phyloP scores from a whole-genome alignment of 2,113 vertebrate species.

The Ia io region DNA sequence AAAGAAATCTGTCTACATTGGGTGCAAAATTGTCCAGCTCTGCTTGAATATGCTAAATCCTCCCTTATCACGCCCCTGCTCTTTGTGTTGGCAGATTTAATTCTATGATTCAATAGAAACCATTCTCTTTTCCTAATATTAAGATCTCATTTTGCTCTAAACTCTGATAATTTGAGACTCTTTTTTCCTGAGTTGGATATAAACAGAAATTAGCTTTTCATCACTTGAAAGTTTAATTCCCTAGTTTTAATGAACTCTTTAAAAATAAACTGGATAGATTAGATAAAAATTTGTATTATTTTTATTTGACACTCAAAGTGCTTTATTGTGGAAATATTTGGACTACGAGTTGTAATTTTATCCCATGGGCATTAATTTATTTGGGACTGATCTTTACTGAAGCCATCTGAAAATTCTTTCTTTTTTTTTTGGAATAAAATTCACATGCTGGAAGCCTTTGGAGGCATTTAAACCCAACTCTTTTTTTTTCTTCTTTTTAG shows the following conservation, averaged over 20 bases:
- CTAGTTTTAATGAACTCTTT: constrained; percentile 45
- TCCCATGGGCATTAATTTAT: background rate
- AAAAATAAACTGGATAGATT: constrained; percentile 34
- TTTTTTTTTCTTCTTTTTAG: constrained; percentile 2
- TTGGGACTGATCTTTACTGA: constrained; percentile 17
- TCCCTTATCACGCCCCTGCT: background rate
- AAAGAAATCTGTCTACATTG: background rate
- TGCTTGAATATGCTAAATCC: background rate
- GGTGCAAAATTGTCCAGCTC: constrained; percentile 9
- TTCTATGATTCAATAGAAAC: background rate
- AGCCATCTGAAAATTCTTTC: constrained; percentile 9
- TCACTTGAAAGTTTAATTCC: constrained; percentile 45
- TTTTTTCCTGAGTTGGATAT: constrained; percentile 42
- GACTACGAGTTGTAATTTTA: constrained; percentile 31
- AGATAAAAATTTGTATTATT: constrained; percentile 39
- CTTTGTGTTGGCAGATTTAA: background rate
- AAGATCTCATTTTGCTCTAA: constrained; percentile 48
- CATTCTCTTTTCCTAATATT: background rate
- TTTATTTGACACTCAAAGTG: constrained; percentile 41
- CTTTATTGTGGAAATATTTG: constrained; percentile 56
- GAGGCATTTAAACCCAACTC: constrained; percentile 4
- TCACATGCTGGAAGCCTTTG: background rate
- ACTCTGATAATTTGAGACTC: constrained; percentile 29
- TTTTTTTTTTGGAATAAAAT: background rate
- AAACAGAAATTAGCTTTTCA: constrained; percentile 54